A percentile compares a stretch with the other conserved stretches of the same genome.
Conservation (phyloP, 2,888 invertebrate genomes). For the Chymomyza procnemis region DNA sequence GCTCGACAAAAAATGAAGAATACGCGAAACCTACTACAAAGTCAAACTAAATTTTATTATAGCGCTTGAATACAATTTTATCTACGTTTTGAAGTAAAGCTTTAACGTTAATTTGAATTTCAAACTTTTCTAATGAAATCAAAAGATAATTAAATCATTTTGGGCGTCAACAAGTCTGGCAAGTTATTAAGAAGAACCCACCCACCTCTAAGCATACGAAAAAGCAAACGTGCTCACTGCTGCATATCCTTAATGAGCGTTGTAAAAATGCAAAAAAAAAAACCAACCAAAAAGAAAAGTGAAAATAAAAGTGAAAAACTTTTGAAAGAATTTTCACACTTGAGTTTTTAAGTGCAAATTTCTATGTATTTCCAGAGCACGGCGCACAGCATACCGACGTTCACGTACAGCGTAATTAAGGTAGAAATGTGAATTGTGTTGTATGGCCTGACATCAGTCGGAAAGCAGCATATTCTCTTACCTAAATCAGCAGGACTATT, state of each 20-base stretch:
- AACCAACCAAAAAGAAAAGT: neutral
- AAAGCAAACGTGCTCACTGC: neutral
- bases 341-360: neutral
- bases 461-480: neutral
- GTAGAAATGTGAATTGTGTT: neutral
- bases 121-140: conserved; percentile 39
- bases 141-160: conserved; percentile 52
- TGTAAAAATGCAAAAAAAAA: neutral
- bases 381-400: neutral
- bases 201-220: neutral
- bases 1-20: neutral
- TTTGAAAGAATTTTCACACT: neutral
- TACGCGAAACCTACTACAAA: neutral
- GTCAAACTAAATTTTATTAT: neutral
- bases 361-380: neutral
- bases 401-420: neutral
- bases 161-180: conserved; percentile 10
- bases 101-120: conserved; percentile 33
- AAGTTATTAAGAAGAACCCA: neutral
- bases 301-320: neutral
- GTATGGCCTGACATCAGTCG: neutral
- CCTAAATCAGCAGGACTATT: neutral
- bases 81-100: neutral
- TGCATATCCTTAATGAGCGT: neutral
- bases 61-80: neutral